Conservation (phyloP, 2,113 vertebrate species). For the Panthera tigris region DNA sequence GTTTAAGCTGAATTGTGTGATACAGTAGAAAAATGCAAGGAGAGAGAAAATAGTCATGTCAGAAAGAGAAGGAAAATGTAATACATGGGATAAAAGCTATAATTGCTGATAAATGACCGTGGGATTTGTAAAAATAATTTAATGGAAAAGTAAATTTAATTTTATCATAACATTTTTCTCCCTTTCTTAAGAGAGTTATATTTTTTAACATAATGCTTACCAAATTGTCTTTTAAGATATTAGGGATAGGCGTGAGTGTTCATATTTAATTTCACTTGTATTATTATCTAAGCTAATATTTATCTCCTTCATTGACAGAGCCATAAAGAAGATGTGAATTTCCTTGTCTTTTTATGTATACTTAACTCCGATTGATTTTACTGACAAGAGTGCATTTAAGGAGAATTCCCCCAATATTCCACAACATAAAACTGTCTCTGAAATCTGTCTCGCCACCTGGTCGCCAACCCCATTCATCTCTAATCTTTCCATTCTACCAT, state of each 20-base stretch:
- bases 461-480: background rate
- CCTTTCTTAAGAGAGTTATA: background rate
- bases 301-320: constrained; percentile 13
- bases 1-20: background rate
- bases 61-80: background rate
- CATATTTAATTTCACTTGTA: background rate
- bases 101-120: background rate
- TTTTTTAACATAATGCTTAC: background rate
- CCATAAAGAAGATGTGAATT: constrained; percentile 12
- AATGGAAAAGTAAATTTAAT: background rate
- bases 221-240: constrained; percentile 2
- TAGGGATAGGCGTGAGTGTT: background rate
- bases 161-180: background rate
- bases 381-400: constrained; percentile 20
- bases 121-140: background rate
- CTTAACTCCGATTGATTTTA: constrained; percentile 52
- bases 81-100: background rate
- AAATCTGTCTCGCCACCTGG: background rate
- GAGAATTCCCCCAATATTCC: background rate
- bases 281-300: constrained; percentile 5
- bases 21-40: background rate
- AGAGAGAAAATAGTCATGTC: background rate
- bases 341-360: constrained; percentile 38
- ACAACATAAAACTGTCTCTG: background rate
- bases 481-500: background rate